phyloP scores from a whole-genome alignment of 2,797 vertebrate species.

The Toxotes lorentzi region DNA sequence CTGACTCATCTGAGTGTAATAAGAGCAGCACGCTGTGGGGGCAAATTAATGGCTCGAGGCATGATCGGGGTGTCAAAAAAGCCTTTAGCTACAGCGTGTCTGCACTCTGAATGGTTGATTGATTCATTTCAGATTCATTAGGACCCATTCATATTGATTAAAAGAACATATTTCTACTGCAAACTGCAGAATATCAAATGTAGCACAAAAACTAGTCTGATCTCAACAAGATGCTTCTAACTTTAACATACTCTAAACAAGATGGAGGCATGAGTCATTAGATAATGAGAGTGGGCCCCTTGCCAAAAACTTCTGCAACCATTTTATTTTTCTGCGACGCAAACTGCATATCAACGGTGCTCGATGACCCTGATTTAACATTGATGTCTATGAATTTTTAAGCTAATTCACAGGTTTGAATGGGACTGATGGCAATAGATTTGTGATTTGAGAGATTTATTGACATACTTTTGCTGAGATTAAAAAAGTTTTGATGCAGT shows the following conservation, averaged over 20 bases:
- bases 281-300: slow-evolving; percentile 46
- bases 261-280: slow-evolving; percentile 52
- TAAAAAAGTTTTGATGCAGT: background rate
- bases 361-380: slow-evolving; percentile 39
- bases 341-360: slow-evolving; percentile 32
- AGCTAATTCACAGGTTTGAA: slow-evolving; percentile 30
- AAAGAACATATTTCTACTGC: slow-evolving; percentile 38
- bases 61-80: slow-evolving; percentile 56
- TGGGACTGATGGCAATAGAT: slow-evolving; percentile 11
- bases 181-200: slow-evolving; percentile 23
- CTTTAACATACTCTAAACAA: slow-evolving; percentile 33
- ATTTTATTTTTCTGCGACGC: slow-evolving; percentile 33
- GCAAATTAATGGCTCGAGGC: slow-evolving; percentile 49
- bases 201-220: slow-evolving; percentile 17
- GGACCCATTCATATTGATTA: slow-evolving; percentile 61
- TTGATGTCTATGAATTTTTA: slow-evolving; percentile 12
- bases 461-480: background rate
- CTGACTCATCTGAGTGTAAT: slow-evolving; percentile 70
- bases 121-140: slow-evolving; percentile 69
- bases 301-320: slow-evolving; percentile 39
- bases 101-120: slow-evolving; percentile 50
- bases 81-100: slow-evolving; percentile 40
- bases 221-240: slow-evolving; percentile 36
- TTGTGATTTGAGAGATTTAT: slow-evolving; percentile 32
- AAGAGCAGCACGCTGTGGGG: slow-evolving; percentile 33